Base-by-base conservation (phyloP, 2,888 invertebrate genomes). In the Tromatobia lineatoria region DNA sequence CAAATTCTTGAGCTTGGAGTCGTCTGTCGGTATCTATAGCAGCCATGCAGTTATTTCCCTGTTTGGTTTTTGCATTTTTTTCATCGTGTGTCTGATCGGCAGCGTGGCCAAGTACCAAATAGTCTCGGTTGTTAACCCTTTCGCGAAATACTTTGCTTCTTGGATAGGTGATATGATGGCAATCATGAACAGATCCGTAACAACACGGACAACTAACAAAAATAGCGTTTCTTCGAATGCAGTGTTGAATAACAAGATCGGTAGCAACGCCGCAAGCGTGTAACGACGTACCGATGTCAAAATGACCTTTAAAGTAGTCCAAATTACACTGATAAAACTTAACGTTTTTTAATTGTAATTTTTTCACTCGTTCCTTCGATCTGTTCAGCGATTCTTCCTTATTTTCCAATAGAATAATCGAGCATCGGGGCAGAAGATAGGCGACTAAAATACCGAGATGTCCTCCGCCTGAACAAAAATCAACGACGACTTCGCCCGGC, bases 241-340 rank as follows among this genome's bases (percentile, higher is more conserved):
- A 99, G 91, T 97, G 97, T 89, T 97, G 96, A 70, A 99, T 94
- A 0, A 99, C 98, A 83, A 99, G 95, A 94, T 99, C 99, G 1
- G 98, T 98, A 1, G 99, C 99, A 13, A 98, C 97, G 0, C 99
- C 99, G 94, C 99, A 99, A 3, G 99, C 99, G 94, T 99, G 99
- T 45, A 99, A 94, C 3, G 97, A 97, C 47, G 97, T 96, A 0
- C 99, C 99, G 82, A 99, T 95, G 90, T 98, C 95, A 94, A 99
- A 98, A 69, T 95, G 92, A 0, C 98, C 96, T 93, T 95, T 95
- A 91, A 98, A 98, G 91, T 98, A 98, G 93, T 98, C 97, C 88
- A 99, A 95, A 94, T 99, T 99, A 90, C 98, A 97, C 94, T 99
- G 98, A 90, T 97, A 96, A 90, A 98, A 96, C 25, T 94, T 95